A percentile compares a stretch with the other conserved stretches of the same genome.
These are phyloP conservation scores for Semicossyphus pulcher DNA, from an alignment of 2,113 vertebrate genomes.

Conservation along the genomic window DNA sequence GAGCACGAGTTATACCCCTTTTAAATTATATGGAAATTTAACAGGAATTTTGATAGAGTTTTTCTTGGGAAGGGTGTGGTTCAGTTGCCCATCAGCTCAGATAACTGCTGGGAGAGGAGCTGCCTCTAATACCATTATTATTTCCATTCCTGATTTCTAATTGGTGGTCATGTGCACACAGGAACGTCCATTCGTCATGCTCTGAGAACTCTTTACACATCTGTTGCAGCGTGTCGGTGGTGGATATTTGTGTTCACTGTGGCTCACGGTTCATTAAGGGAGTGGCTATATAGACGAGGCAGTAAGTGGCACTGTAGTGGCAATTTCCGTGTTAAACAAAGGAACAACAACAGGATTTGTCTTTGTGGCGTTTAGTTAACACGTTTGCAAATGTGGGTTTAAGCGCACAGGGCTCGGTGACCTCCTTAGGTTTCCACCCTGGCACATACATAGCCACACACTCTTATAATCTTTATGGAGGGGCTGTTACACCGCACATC, in stretches of 20 bases:
- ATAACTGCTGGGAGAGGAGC: conserved; percentile 48
- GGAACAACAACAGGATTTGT: not conserved
- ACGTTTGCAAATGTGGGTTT: not conserved
- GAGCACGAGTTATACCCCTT: conserved; percentile 14
- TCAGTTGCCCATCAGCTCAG: conserved; percentile 55
- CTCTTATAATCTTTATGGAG: too few relatives aligned
- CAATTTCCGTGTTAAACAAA: not conserved
- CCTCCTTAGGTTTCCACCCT: not conserved
- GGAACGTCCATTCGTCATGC: conserved; percentile 56
- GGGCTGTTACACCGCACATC: too few relatives aligned
- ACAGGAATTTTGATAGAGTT: conserved; percentile 16
- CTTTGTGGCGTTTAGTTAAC: not conserved
- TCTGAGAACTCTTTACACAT: conserved; percentile 77
- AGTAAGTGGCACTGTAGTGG: conserved; percentile 59
- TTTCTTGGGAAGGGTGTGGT: conserved; percentile 69
- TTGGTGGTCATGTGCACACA: conserved; percentile 58
- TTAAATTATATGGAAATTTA: conserved; percentile 36
- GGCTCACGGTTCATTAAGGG: conserved; percentile 76
- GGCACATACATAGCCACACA: not conserved
- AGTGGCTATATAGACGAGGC: conserved; percentile 77
- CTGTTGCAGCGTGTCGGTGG: conserved; percentile 73
- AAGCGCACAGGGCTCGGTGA: not conserved
- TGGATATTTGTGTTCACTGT: conserved; percentile 62
- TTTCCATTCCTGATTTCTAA: conserved; percentile 69
- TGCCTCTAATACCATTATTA: conserved; percentile 48